Evolutionary conservation across 2,888 invertebrate species (phyloP).

Genomic region (Cryptus viduatorius): DNA sequence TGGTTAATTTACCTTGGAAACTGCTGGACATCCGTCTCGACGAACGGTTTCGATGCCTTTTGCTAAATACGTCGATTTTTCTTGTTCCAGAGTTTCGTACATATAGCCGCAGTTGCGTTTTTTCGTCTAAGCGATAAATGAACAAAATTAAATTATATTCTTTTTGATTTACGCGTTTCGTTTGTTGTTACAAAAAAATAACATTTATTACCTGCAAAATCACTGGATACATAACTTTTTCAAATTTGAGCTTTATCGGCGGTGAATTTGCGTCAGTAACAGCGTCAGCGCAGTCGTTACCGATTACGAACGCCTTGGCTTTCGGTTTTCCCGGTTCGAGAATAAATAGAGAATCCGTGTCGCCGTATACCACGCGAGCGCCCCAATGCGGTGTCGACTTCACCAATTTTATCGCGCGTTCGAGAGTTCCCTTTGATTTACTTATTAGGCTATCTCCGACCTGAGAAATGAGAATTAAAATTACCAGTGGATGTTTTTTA

Average conservation of each 20-base stretch:
- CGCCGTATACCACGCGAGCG: conserved; percentile 98
- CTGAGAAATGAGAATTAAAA: conserved; percentile 77
- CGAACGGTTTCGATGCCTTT: conserved; percentile 99
- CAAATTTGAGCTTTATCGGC: conserved; percentile 98
- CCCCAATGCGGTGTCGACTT: conserved; percentile 92
- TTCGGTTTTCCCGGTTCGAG: conserved; percentile 91
- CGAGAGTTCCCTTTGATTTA: conserved; percentile 97
- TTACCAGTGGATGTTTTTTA: too few species aligned
- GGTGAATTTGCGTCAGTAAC: conserved; percentile 97
- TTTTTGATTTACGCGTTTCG: conserved; percentile 2
- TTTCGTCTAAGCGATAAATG: conserved; percentile 91
- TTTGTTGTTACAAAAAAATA: background rate
- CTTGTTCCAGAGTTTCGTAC: conserved; percentile 95
- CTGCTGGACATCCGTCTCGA: conserved; percentile 97
- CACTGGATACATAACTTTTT: conserved; percentile 92
- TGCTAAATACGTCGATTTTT: conserved; percentile 95
- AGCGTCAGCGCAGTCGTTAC: conserved; percentile 95
- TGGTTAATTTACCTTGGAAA: conserved; percentile 90
- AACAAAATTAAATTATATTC: conserved; percentile 77
- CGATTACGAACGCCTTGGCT: conserved; percentile 94
- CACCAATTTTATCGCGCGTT: conserved; percentile 96
- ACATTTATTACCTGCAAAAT: conserved; percentile 86
- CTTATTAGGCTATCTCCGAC: conserved; percentile 97
- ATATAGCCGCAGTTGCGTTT: conserved; percentile 98
- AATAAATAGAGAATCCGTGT: conserved; percentile 98